Evolutionary conservation across 2,888 invertebrate genomes (phyloP).

Genomic region (Macaria notata): DNA sequence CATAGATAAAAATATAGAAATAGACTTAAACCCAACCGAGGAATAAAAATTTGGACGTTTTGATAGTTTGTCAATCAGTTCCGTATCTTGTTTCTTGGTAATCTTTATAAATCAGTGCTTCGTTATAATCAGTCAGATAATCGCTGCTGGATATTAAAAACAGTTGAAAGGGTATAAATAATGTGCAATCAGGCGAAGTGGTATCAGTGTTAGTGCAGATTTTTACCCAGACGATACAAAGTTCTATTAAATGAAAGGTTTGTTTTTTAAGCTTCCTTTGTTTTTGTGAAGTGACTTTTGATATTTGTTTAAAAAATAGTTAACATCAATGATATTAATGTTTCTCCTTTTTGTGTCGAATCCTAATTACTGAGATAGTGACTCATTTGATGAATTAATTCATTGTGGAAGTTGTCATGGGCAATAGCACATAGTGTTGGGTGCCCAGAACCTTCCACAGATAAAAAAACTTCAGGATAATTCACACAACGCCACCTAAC

Average conservation of each 20-base stretch:
- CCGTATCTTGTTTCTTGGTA: conserved; percentile 28
- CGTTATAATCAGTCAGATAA: conserved; percentile 42
- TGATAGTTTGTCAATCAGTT: conserved; percentile 1
- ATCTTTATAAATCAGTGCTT: conserved; percentile 41
- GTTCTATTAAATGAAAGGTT: conserved; percentile 48
- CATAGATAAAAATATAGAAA: neutral
- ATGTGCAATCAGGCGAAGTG: conserved; percentile 34
- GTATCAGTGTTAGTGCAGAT: conserved; percentile 42
- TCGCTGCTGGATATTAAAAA: conserved; percentile 34
- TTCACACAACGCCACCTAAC: too few species aligned
- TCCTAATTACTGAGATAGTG: too few species aligned
- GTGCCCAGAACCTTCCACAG: too few species aligned
- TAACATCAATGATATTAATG: too few species aligned
- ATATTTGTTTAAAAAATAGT: too few species aligned
- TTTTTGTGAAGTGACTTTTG: too few species aligned
- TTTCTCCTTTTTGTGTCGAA: too few species aligned
- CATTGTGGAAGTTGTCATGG: too few species aligned
- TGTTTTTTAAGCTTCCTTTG: conserved; percentile 14
- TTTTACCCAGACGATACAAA: conserved; percentile 28
- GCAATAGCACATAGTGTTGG: too few species aligned
- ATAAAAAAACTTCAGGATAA: too few species aligned
- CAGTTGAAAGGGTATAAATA: conserved; percentile 42
- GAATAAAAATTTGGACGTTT: neutral
- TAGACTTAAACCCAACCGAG: neutral
- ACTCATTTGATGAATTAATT: too few species aligned